Evolutionary conservation across 2,797 vertebrate species (phyloP).

Genomic region (Neopelma chrysocephalum): DNA sequence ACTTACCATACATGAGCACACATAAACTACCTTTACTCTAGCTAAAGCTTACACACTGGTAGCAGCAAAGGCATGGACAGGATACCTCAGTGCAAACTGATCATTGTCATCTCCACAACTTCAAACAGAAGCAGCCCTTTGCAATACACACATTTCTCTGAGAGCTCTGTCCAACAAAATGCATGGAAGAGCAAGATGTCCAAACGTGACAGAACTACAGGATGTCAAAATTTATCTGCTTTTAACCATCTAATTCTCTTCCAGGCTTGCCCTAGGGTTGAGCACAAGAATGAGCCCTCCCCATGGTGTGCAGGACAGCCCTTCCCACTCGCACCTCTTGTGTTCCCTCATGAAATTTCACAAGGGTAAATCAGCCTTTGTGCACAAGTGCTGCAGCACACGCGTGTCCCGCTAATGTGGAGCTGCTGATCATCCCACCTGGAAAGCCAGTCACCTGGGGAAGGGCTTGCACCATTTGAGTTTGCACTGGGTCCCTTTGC

Average conservation of each 20-base stretch:
- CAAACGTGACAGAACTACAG: not conserved
- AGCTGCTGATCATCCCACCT: not conserved
- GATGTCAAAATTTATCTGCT: not conserved
- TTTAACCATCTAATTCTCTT: not conserved
- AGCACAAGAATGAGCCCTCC: not conserved
- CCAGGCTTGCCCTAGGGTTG: not conserved
- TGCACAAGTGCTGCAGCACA: not conserved
- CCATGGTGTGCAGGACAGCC: accelerated
- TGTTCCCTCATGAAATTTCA: not conserved
- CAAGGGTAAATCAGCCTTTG: not conserved
- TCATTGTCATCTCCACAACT: not conserved
- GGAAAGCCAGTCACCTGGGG: not conserved
- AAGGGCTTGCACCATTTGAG: not conserved
- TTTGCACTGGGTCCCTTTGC: not conserved
- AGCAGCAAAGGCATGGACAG: not conserved
- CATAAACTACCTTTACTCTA: not conserved
- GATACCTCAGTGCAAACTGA: not conserved
- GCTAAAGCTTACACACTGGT: not conserved
- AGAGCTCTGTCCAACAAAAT: not conserved
- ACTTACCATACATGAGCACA: not conserved
- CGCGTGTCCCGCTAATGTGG: accelerated
- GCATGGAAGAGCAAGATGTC: not conserved
- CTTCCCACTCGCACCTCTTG: not conserved
- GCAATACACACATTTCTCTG: not conserved
- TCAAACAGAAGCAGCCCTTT: not conserved